Evolutionary conservation across 2,888 invertebrate species (phyloP).

Genomic region (Onchidella celtica): DNA sequence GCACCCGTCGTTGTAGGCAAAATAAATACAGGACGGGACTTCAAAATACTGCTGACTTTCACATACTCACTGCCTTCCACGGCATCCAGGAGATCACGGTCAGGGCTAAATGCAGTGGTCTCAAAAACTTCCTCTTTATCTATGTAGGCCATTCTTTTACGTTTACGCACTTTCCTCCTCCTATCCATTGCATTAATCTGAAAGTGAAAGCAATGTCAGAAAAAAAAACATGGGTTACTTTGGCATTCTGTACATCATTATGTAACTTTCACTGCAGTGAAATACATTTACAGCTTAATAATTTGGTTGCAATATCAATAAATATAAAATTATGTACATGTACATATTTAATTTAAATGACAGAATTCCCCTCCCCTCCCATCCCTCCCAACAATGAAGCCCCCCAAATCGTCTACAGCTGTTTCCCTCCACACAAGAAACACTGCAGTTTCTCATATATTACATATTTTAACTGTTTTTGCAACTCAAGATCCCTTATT

Average conservation of each 20-base stretch:
- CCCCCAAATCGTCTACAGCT: too few species aligned
- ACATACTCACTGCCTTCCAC: neutral
- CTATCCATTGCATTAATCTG: slow-evolving; percentile 12
- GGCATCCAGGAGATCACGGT: neutral
- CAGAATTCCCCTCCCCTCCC: too few species aligned
- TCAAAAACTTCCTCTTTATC: neutral
- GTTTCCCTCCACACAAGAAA: too few species aligned
- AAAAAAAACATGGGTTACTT: neutral
- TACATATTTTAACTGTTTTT: too few species aligned
- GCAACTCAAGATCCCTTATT: too few species aligned
- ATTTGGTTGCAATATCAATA: too few species aligned
- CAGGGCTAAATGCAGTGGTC: neutral
- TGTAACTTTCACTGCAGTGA: too few species aligned
- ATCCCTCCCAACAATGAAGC: too few species aligned
- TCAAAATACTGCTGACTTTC: slow-evolving; percentile 7
- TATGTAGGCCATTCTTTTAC: neutral
- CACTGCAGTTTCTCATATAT: too few species aligned
- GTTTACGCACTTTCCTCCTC: neutral
- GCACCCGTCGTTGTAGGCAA: neutral
- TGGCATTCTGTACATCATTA: neutral
- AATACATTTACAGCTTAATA: too few species aligned
- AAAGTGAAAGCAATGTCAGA: neutral
- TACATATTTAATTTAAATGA: too few species aligned
- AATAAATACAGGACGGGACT: slow-evolving; percentile 2
- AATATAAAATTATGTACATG: too few species aligned